phyloP scores from a whole-genome alignment of 1,140 invertebrate species.

The Nebria ingens region DNA sequence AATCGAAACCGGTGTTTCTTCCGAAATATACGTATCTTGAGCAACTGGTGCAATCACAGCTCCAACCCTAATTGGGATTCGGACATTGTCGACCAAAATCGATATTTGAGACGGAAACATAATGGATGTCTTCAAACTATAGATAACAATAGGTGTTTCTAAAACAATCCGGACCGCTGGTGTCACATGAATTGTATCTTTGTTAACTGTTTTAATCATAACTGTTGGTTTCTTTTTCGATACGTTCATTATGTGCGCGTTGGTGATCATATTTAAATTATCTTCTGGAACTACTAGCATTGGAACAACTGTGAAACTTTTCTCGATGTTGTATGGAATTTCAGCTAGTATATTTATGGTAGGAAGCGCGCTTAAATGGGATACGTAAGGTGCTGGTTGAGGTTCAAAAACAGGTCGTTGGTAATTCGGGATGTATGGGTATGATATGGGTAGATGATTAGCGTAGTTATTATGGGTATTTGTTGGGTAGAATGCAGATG shows the following conservation, averaged over 20 bases:
- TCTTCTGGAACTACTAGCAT: slow-evolving; percentile 23
- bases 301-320: slow-evolving; percentile 25
- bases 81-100: slow-evolving; percentile 22
- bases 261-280: slow-evolving; percentile 21
- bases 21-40: slow-evolving; percentile 21
- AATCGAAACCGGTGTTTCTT: slow-evolving; percentile 22
- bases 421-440: neutral
- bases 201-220: slow-evolving; percentile 21
- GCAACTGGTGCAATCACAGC: slow-evolving; percentile 27
- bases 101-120: slow-evolving; percentile 28
- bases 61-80: slow-evolving; percentile 25
- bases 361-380: slow-evolving; percentile 15
- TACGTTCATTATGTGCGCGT: slow-evolving; percentile 22
- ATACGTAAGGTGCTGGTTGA: slow-evolving; percentile 12
- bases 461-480: neutral
- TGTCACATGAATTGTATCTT: slow-evolving; percentile 22
- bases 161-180: slow-evolving; percentile 27
- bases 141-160: slow-evolving; percentile 24
- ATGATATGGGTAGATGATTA: neutral
- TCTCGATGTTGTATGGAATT: slow-evolving; percentile 23
- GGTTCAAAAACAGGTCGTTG: neutral
- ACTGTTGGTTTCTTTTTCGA: slow-evolving; percentile 21
- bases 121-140: slow-evolving; percentile 22
- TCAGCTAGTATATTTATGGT: slow-evolving; percentile 26
- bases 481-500: neutral